Percentiles rank a stretch among this genome's conserved stretches.
phyloP scores from a whole-genome alignment of 2,797 vertebrate species.

The Rhabdophis nuchalis region DNA sequence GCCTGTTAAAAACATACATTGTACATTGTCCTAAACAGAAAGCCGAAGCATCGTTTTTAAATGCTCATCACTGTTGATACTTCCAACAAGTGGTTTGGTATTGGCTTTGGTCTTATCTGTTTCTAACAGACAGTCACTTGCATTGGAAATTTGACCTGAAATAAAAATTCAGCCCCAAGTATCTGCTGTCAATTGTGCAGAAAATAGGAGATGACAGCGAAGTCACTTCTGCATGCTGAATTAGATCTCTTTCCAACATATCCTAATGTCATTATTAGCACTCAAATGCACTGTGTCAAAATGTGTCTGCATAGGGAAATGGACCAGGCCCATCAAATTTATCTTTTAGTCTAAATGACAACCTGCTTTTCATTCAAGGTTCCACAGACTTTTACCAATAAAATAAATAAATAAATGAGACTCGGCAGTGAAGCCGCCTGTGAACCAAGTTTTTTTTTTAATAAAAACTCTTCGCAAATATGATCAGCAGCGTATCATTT shows the following conservation, averaged over 20 bases:
- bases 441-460: not conserved
- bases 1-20: conserved; percentile 61
- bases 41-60: conserved; percentile 68
- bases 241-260: conserved; percentile 78
- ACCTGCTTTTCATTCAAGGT: conserved; percentile 63
- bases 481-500: not conserved
- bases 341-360: conserved; percentile 69
- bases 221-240: conserved; percentile 77
- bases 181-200: conserved; percentile 78
- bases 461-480: conserved; percentile 12
- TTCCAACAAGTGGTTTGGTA: conserved; percentile 69
- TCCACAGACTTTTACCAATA: conserved; percentile 29
- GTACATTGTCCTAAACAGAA: conserved; percentile 67
- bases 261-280: conserved; percentile 85
- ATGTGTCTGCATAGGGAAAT: conserved; percentile 70
- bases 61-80: conserved; percentile 68
- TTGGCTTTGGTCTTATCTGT: conserved; percentile 77
- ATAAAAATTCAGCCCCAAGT: conserved; percentile 77
- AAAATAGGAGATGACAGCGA: conserved; percentile 81
- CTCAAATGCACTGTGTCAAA: conserved; percentile 78
- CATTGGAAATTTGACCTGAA: conserved; percentile 76
- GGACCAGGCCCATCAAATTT: conserved; percentile 65
- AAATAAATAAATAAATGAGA: not conserved
- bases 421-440: conserved; percentile 34
- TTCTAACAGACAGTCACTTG: conserved; percentile 72